Evolutionary conservation across 2,888 invertebrate genomes (phyloP).

Genomic region (Hedychridium roseum): DNA sequence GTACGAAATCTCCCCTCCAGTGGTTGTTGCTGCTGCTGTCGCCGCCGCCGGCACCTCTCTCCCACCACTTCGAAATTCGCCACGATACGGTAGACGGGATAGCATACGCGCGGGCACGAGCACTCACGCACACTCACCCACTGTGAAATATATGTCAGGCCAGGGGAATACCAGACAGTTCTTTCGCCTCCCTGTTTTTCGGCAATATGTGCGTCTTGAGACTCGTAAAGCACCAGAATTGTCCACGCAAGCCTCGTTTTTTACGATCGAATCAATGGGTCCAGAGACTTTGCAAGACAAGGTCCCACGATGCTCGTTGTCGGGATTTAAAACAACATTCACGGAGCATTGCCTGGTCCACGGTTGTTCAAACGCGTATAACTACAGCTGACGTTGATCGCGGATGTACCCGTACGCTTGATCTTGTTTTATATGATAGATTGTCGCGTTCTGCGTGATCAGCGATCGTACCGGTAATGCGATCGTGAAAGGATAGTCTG

Average conservation of each 20-base stretch:
- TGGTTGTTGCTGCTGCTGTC: conserved; percentile 15
- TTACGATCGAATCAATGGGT: too few relatives aligned
- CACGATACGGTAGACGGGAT: conserved; percentile 31
- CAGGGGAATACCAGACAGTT: neutral
- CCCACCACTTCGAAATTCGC: conserved; percentile 30
- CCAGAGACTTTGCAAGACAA: too few relatives aligned
- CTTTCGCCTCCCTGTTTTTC: neutral
- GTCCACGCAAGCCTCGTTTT: too few relatives aligned
- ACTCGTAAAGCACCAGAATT: too few relatives aligned
- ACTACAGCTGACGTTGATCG: too few relatives aligned
- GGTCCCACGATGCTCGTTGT: too few relatives aligned
- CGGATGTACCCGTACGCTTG: too few relatives aligned
- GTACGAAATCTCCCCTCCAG: conserved; percentile 27
- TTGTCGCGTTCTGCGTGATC: too few relatives aligned
- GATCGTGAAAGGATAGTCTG: conserved; percentile 21
- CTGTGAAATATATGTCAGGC: neutral
- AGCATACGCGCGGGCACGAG: conserved; percentile 34
- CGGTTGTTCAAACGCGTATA: too few relatives aligned
- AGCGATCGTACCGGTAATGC: conserved; percentile 8
- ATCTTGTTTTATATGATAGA: too few relatives aligned
- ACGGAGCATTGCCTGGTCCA: too few relatives aligned
- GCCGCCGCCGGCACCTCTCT: conserved; percentile 14
- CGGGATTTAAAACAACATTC: too few relatives aligned
- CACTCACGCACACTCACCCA: conserved; percentile 1
- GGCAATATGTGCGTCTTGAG: neutral